phyloP scores from a whole-genome alignment of 2,888 invertebrate species.

The Spilosoma lubricipeda region DNA sequence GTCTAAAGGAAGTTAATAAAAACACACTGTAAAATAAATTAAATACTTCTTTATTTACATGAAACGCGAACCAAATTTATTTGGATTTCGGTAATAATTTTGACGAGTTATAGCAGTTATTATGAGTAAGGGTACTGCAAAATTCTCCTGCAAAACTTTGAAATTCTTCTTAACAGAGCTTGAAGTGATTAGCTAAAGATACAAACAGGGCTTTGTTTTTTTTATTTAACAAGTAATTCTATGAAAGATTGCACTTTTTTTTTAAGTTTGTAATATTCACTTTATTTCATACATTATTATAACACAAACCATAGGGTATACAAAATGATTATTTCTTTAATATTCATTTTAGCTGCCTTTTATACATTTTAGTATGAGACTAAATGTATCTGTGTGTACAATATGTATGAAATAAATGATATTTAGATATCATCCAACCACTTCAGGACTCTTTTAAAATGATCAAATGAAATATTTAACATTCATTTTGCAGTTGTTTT shows the following conservation, averaged over 20 bases:
- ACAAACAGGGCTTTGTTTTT: slow-evolving; percentile 6
- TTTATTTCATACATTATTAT: neutral
- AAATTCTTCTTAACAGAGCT: slow-evolving; percentile 16
- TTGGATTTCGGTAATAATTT: slow-evolving; percentile 73
- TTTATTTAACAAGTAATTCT: slow-evolving; percentile 1
- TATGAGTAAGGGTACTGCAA: slow-evolving; percentile 62
- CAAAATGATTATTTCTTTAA: neutral
- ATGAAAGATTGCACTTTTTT: neutral
- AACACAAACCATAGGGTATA: neutral
- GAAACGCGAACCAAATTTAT: slow-evolving; percentile 84
- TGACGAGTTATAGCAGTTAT: slow-evolving; percentile 74
- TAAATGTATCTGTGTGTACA: neutral
- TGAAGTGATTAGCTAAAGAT: neutral
- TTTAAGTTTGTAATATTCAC: neutral
- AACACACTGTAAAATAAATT: slow-evolving; percentile 72
- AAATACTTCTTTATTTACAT: slow-evolving; percentile 86
- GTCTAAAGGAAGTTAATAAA: slow-evolving; percentile 40
- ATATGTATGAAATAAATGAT: neutral
- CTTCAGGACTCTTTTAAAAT: slow-evolving; percentile 29
- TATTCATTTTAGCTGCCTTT: neutral
- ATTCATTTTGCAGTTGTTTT: slow-evolving; percentile 34
- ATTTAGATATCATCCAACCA: neutral
- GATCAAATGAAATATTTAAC: slow-evolving; percentile 25
- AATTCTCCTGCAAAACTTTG: slow-evolving; percentile 60
- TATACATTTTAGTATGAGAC: neutral